phyloP scores from a whole-genome alignment of 2,797 vertebrate genomes.

The Botia almorhae region DNA sequence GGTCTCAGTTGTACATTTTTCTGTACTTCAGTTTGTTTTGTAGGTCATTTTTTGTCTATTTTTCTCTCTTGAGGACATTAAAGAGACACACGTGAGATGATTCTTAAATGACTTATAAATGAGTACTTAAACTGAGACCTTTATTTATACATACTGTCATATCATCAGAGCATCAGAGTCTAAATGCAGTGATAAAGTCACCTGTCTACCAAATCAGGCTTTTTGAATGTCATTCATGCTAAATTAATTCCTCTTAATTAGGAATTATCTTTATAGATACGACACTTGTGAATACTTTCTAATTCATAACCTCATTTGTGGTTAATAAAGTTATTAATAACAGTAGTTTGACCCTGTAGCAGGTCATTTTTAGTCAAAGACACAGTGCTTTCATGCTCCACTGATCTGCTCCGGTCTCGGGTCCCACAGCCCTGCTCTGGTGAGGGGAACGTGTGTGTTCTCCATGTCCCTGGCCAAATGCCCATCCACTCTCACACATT shows the following conservation, averaged over 20 bases:
- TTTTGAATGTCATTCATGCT: neutral
- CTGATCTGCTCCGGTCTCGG: neutral
- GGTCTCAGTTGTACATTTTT: no score
- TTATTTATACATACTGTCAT: neutral
- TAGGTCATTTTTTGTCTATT: no score
- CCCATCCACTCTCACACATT: constrained; percentile 66
- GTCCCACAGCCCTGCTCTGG: neutral
- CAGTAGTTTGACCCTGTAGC: neutral
- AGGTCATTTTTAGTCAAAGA: constrained; percentile 4
- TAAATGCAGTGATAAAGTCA: neutral
- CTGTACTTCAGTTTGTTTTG: no score
- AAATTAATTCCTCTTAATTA: neutral
- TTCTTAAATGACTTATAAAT: no score
- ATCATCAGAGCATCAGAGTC: neutral
- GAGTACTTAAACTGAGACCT: no score
- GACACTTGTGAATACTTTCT: neutral
- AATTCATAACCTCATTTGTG: neutral
- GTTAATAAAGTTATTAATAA: constrained; percentile 5
- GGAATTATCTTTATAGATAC: neutral
- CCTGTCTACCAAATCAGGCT: neutral
- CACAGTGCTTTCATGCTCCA: constrained; percentile 11
- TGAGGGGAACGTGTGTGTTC: neutral
- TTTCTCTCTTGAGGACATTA: no score
- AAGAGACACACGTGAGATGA: no score
- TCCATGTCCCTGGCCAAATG: constrained; percentile 27